Base-by-base conservation (phyloP, 2,888 invertebrate species). In the Alitta virens region DNA sequence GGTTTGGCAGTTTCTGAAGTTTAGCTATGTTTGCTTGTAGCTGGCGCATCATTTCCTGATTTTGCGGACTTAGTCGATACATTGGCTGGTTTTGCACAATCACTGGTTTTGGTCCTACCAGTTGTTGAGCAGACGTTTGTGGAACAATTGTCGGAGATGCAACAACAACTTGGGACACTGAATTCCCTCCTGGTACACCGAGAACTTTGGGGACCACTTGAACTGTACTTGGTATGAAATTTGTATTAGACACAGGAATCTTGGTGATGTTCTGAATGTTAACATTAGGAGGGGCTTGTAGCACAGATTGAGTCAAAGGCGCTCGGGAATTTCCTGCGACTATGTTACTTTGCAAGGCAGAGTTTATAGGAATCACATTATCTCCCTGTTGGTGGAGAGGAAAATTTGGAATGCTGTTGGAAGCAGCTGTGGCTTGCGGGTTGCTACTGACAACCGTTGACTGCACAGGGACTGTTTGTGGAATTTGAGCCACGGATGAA, bases 21-120 rank as follows among this genome's bases (percentile, higher is more conserved):
- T 86, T 85, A 75, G 88, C 87, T 58, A 91, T 89, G 80, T 90
- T 89, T 72, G 87, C 83, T 78, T 89, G 88, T 12, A 89, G 86
- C 62, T 85, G 85, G 74, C 87, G 38, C 23, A 60, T 21, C 43
- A 53, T 26, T 3, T 60, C 53, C 54, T 60, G 60, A 24, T 42
- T 60, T 21, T 23, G 33, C 43, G 52, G 43, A 2, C 42, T 52
- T 24, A 60, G 21, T 33, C 53, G 60, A 14, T 53, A 27, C 7
- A 25, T 7, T 23, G 23, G 52, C 9, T 7, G n/a, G 16, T 23
- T 23, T n/a, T 57, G 25, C n/a, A 46, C 50, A 27, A 49, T 12
- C 25, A 57, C 27, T 46, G 49, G 49, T 43, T 56, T 14, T 21
- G 42, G 23, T n/a, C 3, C 49, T 49, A 23, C 18, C 7, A 49